Conservation (phyloP, 2,113 vertebrate genomes). For the Podarcis muralis region DNA sequence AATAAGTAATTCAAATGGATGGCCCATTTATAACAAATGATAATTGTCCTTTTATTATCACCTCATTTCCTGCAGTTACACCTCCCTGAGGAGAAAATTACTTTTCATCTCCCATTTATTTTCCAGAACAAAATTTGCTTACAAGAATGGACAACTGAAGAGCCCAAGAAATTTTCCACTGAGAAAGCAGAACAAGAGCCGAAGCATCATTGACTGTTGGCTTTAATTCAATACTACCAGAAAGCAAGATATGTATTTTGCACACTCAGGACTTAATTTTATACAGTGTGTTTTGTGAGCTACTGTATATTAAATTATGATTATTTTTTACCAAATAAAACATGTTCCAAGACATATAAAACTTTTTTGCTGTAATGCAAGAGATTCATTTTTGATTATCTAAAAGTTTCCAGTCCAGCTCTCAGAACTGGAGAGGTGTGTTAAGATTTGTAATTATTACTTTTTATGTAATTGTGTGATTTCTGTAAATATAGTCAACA, state of each 20-base stretch:
- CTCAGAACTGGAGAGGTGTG: background rate
- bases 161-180: background rate
- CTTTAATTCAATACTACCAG: background rate
- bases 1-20: background rate
- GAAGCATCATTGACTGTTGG: background rate
- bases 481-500: too few relatives aligned
- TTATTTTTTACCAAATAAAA: background rate
- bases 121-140: background rate
- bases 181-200: background rate
- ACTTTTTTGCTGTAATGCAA: background rate
- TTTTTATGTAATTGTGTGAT: background rate
- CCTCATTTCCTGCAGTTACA: background rate
- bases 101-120: background rate
- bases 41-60: background rate
- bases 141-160: background rate
- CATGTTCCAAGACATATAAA: background rate
- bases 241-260: background rate
- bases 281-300: background rate
- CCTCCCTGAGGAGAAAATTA: background rate
- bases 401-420: background rate
- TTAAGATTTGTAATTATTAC: background rate
- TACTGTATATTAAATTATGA: background rate
- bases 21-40: background rate
- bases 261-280: background rate
- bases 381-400: background rate